These are phyloP conservation scores for Laterallus jamaicensis DNA, from an alignment of 2,113 vertebrate genomes.

Conservation along the genomic window DNA sequence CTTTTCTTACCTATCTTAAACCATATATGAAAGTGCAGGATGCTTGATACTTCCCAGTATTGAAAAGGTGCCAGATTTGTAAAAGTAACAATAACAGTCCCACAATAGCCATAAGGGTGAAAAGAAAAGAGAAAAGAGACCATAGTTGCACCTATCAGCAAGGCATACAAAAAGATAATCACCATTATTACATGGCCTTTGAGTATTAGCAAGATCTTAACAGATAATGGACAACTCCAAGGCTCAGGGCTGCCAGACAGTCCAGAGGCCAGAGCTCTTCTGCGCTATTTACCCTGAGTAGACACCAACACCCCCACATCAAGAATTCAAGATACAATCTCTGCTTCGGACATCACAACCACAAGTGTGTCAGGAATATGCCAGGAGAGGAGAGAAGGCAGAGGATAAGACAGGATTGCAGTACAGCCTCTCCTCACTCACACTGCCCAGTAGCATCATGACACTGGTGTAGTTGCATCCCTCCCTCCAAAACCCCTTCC, in stretches of 20 bases:
- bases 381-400: neutral
- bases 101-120: neutral
- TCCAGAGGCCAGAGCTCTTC: neutral
- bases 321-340: neutral
- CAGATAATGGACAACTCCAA: neutral
- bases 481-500: neutral
- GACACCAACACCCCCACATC: neutral
- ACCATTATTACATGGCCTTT: neutral
- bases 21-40: neutral
- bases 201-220: neutral
- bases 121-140: neutral
- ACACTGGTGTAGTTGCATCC: neutral
- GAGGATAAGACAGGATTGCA: neutral
- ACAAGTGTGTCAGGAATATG: neutral
- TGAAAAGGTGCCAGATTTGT: neutral
- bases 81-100: neutral
- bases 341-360: neutral
- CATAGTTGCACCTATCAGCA: neutral
- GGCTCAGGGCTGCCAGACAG: neutral
- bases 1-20: neutral
- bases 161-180: neutral
- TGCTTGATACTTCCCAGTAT: neutral
- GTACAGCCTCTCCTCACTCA: neutral
- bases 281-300: neutral
- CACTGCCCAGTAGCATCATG: neutral